A percentile compares a stretch with the other conserved stretches of the same genome.
These are phyloP conservation scores for Hemiscyllium ocellatum DNA, from an alignment of 2,113 vertebrate genomes.

Conservation along the genomic window DNA sequence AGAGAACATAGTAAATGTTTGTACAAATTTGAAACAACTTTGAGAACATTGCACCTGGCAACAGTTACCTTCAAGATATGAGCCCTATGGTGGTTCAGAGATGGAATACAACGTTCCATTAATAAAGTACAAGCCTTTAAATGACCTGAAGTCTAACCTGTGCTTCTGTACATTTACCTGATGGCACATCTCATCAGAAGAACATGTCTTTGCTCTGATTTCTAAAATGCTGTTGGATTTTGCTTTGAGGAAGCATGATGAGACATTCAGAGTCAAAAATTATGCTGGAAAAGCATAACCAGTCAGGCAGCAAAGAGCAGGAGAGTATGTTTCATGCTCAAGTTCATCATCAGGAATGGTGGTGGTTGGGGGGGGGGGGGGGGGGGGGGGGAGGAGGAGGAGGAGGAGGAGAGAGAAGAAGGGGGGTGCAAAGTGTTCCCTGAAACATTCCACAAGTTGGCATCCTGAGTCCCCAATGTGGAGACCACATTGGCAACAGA, in stretches of 20 bases:
- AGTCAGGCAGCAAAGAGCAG: no score
- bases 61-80: not conserved
- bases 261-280: not conserved
- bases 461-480: no score
- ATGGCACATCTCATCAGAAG: not conserved
- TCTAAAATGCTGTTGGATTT: not conserved
- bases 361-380: no score
- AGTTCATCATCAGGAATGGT: no score
- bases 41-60: not conserved
- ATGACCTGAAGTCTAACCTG: not conserved
- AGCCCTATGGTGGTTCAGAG: not conserved
- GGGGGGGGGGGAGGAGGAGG: no score
- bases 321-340: no score
- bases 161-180: not conserved
- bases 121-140: not conserved
- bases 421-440: no score
- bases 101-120: not conserved
- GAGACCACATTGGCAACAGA: no score
- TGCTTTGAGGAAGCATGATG: not conserved
- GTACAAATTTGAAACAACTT: not conserved
- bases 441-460: no score
- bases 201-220: not conserved
- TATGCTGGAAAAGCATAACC: no score
- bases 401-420: no score
- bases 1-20: not conserved